Conservation (phyloP, 2,797 vertebrate species). For the Cuniculus paca region DNA sequence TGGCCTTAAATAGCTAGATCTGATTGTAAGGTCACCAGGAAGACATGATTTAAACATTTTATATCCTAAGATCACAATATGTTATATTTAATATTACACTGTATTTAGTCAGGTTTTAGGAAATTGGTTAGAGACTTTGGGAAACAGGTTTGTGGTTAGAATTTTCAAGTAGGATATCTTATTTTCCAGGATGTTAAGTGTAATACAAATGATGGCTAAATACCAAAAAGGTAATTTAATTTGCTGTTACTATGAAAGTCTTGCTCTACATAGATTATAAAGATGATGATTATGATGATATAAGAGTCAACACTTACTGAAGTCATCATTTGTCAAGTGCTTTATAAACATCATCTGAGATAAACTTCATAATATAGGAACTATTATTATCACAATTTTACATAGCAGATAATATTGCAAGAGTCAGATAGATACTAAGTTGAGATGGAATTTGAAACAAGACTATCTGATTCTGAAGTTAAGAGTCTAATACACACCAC, state of each 20-base stretch:
- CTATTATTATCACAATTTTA: background rate
- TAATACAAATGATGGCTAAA: background rate
- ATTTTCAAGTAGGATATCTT: background rate
- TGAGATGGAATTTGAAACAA: background rate
- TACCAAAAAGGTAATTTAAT: background rate
- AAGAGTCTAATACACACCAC: background rate
- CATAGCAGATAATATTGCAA: background rate
- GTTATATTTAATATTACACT: background rate
- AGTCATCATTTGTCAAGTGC: background rate
- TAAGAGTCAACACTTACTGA: background rate
- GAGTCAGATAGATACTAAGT: background rate
- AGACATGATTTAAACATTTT: background rate
- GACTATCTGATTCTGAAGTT: background rate
- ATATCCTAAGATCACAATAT: background rate
- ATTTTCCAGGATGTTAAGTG: background rate
- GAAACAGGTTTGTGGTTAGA: background rate
- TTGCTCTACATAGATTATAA: background rate
- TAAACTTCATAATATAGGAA: background rate
- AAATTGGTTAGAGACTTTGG: background rate
- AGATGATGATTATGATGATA: background rate
- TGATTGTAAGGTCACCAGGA: background rate
- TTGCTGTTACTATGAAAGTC: background rate
- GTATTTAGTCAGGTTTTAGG: background rate
- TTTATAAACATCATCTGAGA: conserved; percentile 16
- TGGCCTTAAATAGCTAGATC: background rate